phyloP scores from a whole-genome alignment of 2,113 vertebrate genomes.

The Castor canadensis region DNA sequence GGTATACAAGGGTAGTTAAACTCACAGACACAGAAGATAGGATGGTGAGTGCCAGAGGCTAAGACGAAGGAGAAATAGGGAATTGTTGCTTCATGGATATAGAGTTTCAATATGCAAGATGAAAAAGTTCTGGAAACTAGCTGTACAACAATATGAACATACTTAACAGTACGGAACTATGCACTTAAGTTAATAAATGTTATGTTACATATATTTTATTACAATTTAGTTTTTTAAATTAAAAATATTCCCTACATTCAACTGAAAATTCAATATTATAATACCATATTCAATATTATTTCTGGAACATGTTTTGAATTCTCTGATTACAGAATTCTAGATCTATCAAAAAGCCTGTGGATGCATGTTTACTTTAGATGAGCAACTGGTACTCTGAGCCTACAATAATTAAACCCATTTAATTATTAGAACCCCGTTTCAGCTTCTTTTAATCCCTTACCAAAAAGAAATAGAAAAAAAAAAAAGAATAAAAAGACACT shows the following conservation, averaged over 20 bases:
- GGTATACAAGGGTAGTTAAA: background rate
- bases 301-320: background rate
- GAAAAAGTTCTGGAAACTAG: background rate
- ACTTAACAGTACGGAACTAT: background rate
- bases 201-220: background rate
- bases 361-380: slow-evolving; percentile 30
- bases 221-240: background rate
- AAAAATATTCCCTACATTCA: slow-evolving; percentile 22
- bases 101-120: background rate
- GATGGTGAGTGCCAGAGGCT: background rate
- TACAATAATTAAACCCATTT: slow-evolving; percentile 32
- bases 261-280: background rate
- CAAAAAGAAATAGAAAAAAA: background rate
- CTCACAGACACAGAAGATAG: background rate
- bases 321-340: background rate
- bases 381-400: background rate
- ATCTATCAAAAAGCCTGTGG: slow-evolving; percentile 2
- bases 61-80: background rate
- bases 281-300: background rate
- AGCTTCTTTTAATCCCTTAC: slow-evolving; percentile 29
- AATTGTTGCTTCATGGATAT: background rate
- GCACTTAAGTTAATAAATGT: background rate
- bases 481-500: background rate
- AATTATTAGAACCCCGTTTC: background rate
- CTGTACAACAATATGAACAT: background rate